Conservation (phyloP, 2,888 invertebrate species). For the Alentia gelatinosa region DNA sequence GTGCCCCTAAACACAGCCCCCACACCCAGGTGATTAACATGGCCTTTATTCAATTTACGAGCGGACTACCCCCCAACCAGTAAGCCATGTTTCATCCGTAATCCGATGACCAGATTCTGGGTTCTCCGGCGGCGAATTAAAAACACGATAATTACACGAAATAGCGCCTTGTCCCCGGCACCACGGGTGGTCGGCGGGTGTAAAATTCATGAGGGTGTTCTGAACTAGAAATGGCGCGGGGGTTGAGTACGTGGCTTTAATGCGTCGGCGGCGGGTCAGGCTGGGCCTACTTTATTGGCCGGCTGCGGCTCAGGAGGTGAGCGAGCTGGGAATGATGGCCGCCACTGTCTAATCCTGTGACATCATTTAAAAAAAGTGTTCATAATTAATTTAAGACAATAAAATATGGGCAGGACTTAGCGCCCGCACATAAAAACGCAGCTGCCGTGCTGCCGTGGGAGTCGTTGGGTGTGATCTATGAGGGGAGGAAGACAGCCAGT, state of each 20-base stretch:
- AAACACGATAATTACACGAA: neutral
- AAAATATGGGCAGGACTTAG: conserved; percentile 18
- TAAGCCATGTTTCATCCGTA: neutral
- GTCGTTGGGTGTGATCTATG: neutral
- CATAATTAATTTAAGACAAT: conserved; percentile 26
- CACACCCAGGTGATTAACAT: neutral
- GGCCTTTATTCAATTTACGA: neutral
- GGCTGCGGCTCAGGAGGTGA: neutral
- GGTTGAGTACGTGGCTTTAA: neutral
- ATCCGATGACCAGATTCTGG: neutral
- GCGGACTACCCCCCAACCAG: neutral
- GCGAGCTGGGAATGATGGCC: neutral
- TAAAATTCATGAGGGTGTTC: neutral
- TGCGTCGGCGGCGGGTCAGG: neutral
- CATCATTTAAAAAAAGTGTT: conserved; percentile 17
- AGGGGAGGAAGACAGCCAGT: conserved; percentile 3
- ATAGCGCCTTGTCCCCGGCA: neutral
- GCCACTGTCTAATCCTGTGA: conserved; percentile 16
- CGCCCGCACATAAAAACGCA: neutral
- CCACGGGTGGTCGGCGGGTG: neutral
- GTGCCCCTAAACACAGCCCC: neutral
- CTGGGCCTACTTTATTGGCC: neutral
- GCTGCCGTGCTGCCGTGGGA: conserved; percentile 9
- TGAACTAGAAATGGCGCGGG: neutral
- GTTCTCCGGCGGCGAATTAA: neutral